These are phyloP conservation scores for Amphipyra tragopoginis DNA, from an alignment of 2,888 invertebrate species.

Conservation along the genomic window DNA sequence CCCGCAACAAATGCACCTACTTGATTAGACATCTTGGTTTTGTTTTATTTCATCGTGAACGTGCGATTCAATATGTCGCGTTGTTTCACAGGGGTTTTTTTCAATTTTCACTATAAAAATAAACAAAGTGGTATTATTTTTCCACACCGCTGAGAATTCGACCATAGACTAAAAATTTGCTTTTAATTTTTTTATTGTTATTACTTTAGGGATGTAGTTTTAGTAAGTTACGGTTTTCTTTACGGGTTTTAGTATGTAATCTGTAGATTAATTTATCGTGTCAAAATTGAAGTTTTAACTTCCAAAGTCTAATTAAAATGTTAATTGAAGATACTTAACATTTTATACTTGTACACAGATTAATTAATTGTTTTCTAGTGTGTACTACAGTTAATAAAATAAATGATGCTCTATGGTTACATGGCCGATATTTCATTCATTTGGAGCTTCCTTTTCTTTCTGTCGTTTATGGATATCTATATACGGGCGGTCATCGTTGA, in stretches of 20 bases:
- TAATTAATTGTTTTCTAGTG: constrained; percentile 6
- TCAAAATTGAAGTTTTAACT: no score
- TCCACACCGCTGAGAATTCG: constrained; percentile 44
- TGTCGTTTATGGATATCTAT: constrained; percentile 83
- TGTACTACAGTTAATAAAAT: constrained; percentile 44
- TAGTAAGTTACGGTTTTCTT: constrained; percentile 52
- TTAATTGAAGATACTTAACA: no score
- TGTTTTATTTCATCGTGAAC: constrained; percentile 59
- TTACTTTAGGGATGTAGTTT: constrained; percentile 21
- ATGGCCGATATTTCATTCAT: constrained; percentile 83
- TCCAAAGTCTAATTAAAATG: no score
- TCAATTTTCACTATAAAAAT: constrained; percentile 41
- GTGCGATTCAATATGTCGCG: constrained; percentile 20
- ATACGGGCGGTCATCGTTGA: constrained; percentile 85
- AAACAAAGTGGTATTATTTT: constrained; percentile 62
- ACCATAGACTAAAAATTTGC: constrained; percentile 33
- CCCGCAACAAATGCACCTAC: constrained; percentile 96
- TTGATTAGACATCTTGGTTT: constrained; percentile 83
- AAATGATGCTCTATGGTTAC: constrained; percentile 72
- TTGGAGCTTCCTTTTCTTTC: constrained; percentile 84
- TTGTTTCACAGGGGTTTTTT: constrained; percentile 29
- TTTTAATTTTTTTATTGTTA: constrained; percentile 26
- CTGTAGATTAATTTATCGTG: no score
- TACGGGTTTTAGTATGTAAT: no score
- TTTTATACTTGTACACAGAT: background rate